These are phyloP conservation scores for Cygnus buccinator DNA, from an alignment of 2,113 vertebrate species.

Conservation along the genomic window DNA sequence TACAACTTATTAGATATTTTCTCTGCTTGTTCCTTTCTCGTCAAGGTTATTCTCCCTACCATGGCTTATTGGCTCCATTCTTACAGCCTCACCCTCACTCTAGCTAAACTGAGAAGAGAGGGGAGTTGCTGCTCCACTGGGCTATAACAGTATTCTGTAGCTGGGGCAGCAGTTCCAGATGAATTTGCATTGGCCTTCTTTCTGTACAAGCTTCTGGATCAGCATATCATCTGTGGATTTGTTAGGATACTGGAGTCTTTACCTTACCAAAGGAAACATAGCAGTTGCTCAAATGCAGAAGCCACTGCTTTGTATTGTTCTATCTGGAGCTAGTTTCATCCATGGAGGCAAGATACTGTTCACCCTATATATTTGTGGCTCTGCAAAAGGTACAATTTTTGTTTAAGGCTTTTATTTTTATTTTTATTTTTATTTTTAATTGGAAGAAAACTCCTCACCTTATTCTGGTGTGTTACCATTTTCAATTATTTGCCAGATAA, in stretches of 20 bases:
- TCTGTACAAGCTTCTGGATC: neutral
- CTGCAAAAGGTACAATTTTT: neutral
- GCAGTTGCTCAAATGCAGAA: neutral
- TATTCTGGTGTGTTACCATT: neutral
- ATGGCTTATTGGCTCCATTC: neutral
- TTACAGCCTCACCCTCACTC: neutral
- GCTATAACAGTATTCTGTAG: neutral
- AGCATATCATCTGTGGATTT: neutral
- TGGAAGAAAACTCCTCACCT: neutral
- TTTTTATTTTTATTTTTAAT: no score
- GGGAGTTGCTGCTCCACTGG: neutral
- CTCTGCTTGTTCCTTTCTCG: neutral
- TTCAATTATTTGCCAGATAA: neutral
- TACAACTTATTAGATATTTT: neutral
- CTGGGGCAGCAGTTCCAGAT: neutral
- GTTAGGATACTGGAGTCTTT: neutral
- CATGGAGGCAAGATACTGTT: neutral
- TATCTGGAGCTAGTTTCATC: neutral
- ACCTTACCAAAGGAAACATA: neutral
- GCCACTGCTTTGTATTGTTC: neutral
- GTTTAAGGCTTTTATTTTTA: neutral
- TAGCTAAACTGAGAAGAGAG: neutral
- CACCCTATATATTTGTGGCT: neutral
- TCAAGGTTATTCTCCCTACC: neutral
- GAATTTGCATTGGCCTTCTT: neutral